These are phyloP conservation scores for Gymnogyps californianus DNA, from an alignment of 2,113 vertebrate species.

Conservation along the genomic window DNA sequence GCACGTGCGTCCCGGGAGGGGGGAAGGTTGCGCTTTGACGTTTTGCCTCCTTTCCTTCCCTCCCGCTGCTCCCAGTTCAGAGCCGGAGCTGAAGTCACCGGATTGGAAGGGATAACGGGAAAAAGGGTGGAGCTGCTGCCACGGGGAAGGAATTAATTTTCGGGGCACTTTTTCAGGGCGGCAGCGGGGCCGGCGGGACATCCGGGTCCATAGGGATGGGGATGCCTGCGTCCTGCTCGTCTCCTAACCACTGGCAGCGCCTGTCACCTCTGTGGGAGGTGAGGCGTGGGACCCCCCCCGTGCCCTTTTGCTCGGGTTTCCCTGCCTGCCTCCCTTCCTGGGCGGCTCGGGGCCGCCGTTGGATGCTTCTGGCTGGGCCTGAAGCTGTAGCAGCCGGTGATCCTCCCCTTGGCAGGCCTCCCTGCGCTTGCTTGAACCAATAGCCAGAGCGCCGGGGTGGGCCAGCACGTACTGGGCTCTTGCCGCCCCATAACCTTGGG, in stretches of 20 bases:
- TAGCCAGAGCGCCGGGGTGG: background rate
- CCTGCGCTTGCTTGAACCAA: background rate
- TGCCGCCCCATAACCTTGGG: background rate
- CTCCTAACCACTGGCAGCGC: background rate
- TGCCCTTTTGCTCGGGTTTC: background rate
- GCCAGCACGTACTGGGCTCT: background rate
- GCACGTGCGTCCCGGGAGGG: background rate
- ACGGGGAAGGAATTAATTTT: background rate
- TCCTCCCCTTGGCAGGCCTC: background rate
- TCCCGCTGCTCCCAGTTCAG: background rate
- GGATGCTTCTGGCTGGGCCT: background rate
- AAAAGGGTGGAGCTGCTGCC: conserved; percentile 38
- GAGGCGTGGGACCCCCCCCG: background rate
- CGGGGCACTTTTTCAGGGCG: background rate
- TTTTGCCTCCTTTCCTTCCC: conserved; percentile 49
- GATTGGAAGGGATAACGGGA: conserved; percentile 44
- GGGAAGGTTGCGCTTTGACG: background rate
- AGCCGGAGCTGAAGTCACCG: background rate
- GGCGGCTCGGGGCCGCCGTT: background rate
- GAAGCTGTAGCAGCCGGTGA: background rate
- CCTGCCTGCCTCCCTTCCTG: background rate
- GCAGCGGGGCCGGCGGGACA: rapidly evolving
- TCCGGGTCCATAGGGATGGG: background rate
- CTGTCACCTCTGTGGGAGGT: background rate
- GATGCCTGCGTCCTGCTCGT: rapidly evolving